phyloP scores from a whole-genome alignment of 2,888 invertebrate genomes.

The Mythimna vitellina region DNA sequence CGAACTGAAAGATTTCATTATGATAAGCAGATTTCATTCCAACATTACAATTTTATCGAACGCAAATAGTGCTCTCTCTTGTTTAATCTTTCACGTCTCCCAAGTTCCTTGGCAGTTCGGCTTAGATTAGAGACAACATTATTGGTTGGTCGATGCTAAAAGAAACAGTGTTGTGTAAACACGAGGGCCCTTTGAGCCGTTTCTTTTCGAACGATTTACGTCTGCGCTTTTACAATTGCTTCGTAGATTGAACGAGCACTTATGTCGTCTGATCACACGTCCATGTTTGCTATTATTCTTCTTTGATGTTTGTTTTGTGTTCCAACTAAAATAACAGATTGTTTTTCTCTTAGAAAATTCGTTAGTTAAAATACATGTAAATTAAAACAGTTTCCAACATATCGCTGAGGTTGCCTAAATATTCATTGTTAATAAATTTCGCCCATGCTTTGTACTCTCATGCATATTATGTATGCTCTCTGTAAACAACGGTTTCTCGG shows the following conservation, averaged over 20 bases:
- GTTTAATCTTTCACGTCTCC: conserved; percentile 48
- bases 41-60: conserved; percentile 32
- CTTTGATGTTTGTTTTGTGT: conserved; percentile 67
- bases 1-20: conserved; percentile 4
- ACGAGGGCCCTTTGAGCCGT: conserved; percentile 72
- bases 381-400: conserved; percentile 27
- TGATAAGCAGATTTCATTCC: conserved; percentile 20
- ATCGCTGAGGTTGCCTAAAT: conserved; percentile 4
- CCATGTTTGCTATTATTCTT: conserved; percentile 69
- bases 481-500: conserved; percentile 45
- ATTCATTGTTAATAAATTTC: conserved; percentile 32
- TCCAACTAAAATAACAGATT: conserved; percentile 49
- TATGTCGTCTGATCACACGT: conserved; percentile 65
- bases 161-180: conserved; percentile 69
- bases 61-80: conserved; percentile 26
- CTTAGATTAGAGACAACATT: conserved; percentile 56
- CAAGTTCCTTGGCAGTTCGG: conserved; percentile 53
- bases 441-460: conserved; percentile 9
- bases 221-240: conserved; percentile 73
- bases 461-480: conserved; percentile 23
- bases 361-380: conserved; percentile 21
- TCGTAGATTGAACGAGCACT: conserved; percentile 72
- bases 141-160: conserved; percentile 56
- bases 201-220: conserved; percentile 77
- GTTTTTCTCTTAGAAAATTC: conserved; percentile 25